Base-by-base conservation (phyloP, 2,113 vertebrate species). In the Zeus faber region DNA sequence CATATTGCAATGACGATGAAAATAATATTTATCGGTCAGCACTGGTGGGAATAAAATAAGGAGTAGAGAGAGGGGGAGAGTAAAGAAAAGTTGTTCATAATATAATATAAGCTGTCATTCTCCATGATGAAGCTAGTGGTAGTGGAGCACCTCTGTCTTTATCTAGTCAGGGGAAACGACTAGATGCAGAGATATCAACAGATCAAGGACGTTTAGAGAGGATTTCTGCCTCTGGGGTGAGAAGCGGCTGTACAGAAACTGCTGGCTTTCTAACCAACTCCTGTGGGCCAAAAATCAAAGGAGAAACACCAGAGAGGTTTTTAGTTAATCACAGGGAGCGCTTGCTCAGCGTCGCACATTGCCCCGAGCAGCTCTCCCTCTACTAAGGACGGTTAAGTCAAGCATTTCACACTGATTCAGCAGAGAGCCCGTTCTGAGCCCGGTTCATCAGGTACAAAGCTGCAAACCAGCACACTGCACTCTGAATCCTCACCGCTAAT, bases 281-380 rank as follows among this genome's bases (percentile, higher is more conserved):
- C 76, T 59, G 55, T 21, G 41, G 44, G 59, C 51, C 61, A 50
- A 54, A 74, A 80, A 76, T 82, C 62, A 77, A 79, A 83, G 69
- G 49, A 58, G 37, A 3, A 56, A 20, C 35, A 71, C 31, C 59
- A 71, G 54, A 72, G 68, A 70, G 64, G 52, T 31, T 77, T 77
- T 49, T 7, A 65, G 65, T 35, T 83, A 82, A 81, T 84, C 56
- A 84, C 67, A 71, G 72, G 72, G 62, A 45, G 50, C 47, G 39
- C 57, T 64, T 63, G 45, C 61, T 48, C 48, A 56, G 64, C 52
- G 47, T 72, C 71, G 64, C 65, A 55, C 6, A 14, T 63, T 49
- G 66, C 61, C 52, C 52, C 46, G 13, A 79, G 76, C 62, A 46
- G 51, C 62, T 75, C 17, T 13, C 59, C 64, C 54, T 67, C 54